phyloP scores from a whole-genome alignment of 2,888 invertebrate species.

The Melanostoma mellinum region DNA sequence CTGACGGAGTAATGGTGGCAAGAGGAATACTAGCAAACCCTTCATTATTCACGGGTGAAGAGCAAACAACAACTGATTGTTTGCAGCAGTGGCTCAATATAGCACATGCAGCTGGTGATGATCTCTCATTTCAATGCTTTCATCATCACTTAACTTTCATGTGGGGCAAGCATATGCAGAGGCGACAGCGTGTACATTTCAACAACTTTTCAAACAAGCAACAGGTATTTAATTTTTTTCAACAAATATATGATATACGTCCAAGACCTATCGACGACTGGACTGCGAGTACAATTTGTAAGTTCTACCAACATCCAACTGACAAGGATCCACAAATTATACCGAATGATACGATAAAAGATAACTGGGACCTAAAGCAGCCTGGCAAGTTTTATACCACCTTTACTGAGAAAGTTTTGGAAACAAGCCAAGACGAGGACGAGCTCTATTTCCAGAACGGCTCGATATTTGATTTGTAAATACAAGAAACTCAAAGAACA shows the following conservation, averaged over 20 bases:
- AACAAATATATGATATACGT: slow-evolving; percentile 83
- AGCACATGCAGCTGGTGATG: slow-evolving; percentile 85
- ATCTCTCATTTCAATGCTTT: slow-evolving; percentile 91
- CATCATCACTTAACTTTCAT: slow-evolving; percentile 98
- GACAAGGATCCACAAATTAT: slow-evolving; percentile 21
- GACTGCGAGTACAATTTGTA: slow-evolving; percentile 74
- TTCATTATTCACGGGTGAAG: slow-evolving; percentile 90
- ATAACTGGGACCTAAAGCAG: slow-evolving; percentile 71
- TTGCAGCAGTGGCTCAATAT: slow-evolving; percentile 91
- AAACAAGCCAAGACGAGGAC: slow-evolving; percentile 17
- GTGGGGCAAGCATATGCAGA: slow-evolving; percentile 91
- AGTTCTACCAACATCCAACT: slow-evolving; percentile 68
- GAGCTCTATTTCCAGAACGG: slow-evolving; percentile 62
- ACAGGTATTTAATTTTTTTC: slow-evolving; percentile 88
- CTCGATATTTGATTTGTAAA: slow-evolving; percentile 60
- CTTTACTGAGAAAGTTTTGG: slow-evolving; percentile 73
- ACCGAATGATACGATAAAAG: slow-evolving; percentile 16
- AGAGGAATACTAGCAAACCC: slow-evolving; percentile 96
- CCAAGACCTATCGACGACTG: slow-evolving; percentile 75
- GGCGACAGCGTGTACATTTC: slow-evolving; percentile 88
- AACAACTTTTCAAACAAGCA: slow-evolving; percentile 88
- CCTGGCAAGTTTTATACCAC: slow-evolving; percentile 78
- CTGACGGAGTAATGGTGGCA: slow-evolving; percentile 95
- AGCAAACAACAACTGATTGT: slow-evolving; percentile 88
- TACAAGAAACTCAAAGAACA: too few relatives aligned